Percentiles rank a stretch among this genome's conserved stretches.
These are phyloP conservation scores for Mythimna lalbum DNA, from an alignment of 2,888 invertebrate genomes.

Conservation along the genomic window DNA sequence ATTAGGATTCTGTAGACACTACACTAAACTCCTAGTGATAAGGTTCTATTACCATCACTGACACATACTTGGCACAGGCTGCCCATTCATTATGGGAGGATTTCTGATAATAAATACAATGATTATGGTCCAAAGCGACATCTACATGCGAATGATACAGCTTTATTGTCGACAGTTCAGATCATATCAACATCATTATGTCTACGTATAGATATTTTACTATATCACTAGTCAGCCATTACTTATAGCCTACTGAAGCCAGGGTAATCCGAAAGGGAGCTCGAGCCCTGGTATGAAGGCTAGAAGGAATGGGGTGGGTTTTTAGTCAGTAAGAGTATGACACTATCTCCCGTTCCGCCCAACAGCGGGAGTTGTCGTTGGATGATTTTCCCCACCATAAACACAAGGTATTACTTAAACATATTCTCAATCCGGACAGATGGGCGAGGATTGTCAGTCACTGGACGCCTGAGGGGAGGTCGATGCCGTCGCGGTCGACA, in stretches of 20 bases:
- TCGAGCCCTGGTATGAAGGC: too few species aligned
- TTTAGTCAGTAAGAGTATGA: too few species aligned
- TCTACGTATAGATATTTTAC: slow-evolving; percentile 3
- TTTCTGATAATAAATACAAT: slow-evolving; percentile 47
- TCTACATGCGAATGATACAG: slow-evolving; percentile 26
- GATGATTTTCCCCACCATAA: too few species aligned
- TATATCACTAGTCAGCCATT: background rate
- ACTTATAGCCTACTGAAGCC: too few species aligned
- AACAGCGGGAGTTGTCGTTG: too few species aligned
- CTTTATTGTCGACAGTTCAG: background rate
- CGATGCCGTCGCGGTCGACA: too few species aligned
- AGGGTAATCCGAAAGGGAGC: too few species aligned
- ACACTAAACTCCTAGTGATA: slow-evolving; percentile 10
- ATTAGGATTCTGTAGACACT: background rate
- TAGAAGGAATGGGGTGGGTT: too few species aligned
- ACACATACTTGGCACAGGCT: slow-evolving; percentile 37
- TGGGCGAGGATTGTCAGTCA: too few species aligned
- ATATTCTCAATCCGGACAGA: slow-evolving; percentile 6
- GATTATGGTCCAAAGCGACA: slow-evolving; percentile 17
- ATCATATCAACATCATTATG: background rate
- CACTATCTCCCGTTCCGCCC: too few species aligned
- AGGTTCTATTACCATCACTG: slow-evolving; percentile 32
- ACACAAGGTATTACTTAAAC: slow-evolving; percentile 16
- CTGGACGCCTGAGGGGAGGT: too few species aligned
- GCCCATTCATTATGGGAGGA: slow-evolving; percentile 34